phyloP scores from a whole-genome alignment of 1,140 invertebrate species.

The Caenorhabditis elegans region DNA sequence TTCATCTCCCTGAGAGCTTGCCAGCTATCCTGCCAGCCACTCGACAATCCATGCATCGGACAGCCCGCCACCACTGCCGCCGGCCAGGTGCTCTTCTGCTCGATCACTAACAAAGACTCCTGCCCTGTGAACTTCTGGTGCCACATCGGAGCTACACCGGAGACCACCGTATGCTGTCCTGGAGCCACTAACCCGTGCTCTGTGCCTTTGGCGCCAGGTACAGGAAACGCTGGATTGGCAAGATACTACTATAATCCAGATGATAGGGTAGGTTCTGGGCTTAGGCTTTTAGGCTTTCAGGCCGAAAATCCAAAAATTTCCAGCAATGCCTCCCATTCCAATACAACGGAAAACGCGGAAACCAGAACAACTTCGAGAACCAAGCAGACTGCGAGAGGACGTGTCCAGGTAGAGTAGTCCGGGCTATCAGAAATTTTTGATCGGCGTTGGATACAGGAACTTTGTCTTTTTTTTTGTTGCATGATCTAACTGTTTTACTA shows the following conservation, averaged over 20 bases:
- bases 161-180: conserved; percentile 66
- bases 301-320: background rate
- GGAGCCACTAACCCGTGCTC: conserved; percentile 66
- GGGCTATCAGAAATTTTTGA: background rate
- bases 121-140: conserved; percentile 67
- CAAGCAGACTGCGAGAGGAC: conserved; percentile 80
- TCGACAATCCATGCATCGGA: conserved; percentile 66
- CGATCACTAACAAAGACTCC: conserved; percentile 51
- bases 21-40: conserved; percentile 63
- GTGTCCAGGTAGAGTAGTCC: conserved; percentile 69
- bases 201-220: conserved; percentile 64
- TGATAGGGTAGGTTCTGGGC: conserved; percentile 69
- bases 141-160: conserved; percentile 64
- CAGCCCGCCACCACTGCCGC: conserved; percentile 61
- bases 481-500: background rate
- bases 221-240: conserved; percentile 59
- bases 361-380: conserved; percentile 79
- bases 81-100: conserved; percentile 55
- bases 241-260: conserved; percentile 74
- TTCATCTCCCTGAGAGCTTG: conserved; percentile 65
- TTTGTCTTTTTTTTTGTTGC: background rate
- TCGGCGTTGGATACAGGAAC: background rate
- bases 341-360: conserved; percentile 83
- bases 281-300: no score
- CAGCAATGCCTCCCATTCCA: conserved; percentile 74